Conservation (phyloP, 2,888 invertebrate genomes). For the Heliconius aoede region DNA sequence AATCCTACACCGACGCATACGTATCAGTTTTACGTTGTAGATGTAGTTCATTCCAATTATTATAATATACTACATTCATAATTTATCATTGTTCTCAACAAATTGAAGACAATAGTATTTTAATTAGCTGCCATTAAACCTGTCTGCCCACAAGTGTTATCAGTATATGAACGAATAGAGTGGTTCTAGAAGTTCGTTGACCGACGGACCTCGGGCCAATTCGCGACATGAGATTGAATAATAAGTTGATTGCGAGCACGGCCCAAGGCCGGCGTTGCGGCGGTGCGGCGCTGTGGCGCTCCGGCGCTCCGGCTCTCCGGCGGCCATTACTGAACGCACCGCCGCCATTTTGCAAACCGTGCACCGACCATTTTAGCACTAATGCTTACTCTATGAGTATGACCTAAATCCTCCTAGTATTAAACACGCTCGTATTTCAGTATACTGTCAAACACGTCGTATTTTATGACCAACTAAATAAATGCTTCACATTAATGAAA, state of each 20-base stretch:
- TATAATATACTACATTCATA: conserved; percentile 7
- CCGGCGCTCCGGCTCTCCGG: conserved; percentile 77
- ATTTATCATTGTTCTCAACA: conserved; percentile 14
- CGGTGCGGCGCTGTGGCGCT: conserved; percentile 75
- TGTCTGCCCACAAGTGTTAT: conserved; percentile 34
- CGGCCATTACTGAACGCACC: conserved; percentile 70
- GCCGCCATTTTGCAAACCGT: conserved; percentile 73
- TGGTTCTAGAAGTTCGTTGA: conserved; percentile 71
- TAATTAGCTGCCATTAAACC: conserved; percentile 35
- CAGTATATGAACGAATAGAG: conserved; percentile 55
- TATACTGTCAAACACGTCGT: conserved; percentile 10
- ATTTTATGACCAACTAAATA: neutral
- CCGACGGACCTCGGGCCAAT: conserved; percentile 81
- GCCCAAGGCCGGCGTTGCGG: conserved; percentile 79
- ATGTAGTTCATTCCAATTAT: neutral
- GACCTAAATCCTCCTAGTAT: conserved; percentile 22
- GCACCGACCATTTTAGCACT: conserved; percentile 59
- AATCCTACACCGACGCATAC: neutral
- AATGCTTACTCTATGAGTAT: conserved; percentile 41
- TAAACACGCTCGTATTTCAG: conserved; percentile 15
- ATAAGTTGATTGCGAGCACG: conserved; percentile 80
- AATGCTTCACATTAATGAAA: neutral
- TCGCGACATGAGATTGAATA: conserved; percentile 84
- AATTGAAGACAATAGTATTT: conserved; percentile 29
- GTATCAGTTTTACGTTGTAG: conserved; percentile 1